Evolutionary conservation across 2,888 invertebrate genomes (phyloP).

Genomic region (Synergus gifuensis): DNA sequence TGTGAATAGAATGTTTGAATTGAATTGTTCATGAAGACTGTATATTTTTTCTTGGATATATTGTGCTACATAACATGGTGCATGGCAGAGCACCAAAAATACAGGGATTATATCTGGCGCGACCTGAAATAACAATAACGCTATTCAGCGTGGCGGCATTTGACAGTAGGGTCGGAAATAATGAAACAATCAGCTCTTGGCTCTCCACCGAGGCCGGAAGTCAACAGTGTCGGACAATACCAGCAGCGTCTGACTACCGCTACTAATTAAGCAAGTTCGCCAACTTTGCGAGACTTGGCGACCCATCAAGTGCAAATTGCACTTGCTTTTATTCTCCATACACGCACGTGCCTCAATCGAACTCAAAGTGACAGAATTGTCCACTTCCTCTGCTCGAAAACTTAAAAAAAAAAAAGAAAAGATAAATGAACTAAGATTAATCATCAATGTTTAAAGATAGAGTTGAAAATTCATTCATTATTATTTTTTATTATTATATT

Average conservation of each 20-base stretch:
- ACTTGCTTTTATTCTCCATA: conserved; percentile 13
- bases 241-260: conserved; percentile 67
- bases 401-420: not conserved
- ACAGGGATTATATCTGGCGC: conserved; percentile 64
- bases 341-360: not conserved
- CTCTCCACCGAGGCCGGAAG: conserved; percentile 68
- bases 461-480: too few species aligned
- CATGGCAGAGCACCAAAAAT: conserved; percentile 47
- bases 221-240: conserved; percentile 74
- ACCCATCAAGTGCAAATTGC: conserved; percentile 34
- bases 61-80: conserved; percentile 28
- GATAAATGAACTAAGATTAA: not conserved
- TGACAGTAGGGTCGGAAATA: conserved; percentile 75
- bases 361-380: not conserved
- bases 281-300: conserved; percentile 65
- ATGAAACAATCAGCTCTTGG: conserved; percentile 75
- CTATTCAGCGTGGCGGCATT: conserved; percentile 72
- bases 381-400: not conserved
- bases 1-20: conserved; percentile 42
- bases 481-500: too few species aligned
- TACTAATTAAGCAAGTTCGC: conserved; percentile 72
- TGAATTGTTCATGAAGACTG: conserved; percentile 26
- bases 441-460: too few species aligned
- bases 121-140: conserved; percentile 73
- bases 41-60: conserved; percentile 4